Conservation (phyloP, 1,140 invertebrate genomes). For the Drosophila ogumai region DNA sequence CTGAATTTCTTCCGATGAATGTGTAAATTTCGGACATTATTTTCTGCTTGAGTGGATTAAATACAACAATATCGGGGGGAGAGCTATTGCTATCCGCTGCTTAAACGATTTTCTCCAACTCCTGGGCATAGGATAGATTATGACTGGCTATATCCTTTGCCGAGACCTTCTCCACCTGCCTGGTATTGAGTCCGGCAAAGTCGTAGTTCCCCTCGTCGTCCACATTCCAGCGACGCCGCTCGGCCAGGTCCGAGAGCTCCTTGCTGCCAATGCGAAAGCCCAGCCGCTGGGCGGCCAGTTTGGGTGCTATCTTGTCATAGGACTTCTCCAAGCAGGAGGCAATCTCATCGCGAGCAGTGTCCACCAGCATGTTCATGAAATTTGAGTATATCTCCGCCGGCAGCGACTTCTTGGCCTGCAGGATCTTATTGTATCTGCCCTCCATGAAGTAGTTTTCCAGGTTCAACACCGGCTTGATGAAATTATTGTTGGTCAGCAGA, state of each 20-base stretch:
- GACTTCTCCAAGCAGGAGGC: constrained; percentile 98
- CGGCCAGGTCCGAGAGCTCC: constrained; percentile 91
- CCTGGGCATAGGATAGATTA: constrained; percentile 97
- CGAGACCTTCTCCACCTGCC: constrained; percentile 92
- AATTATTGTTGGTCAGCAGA: constrained; percentile 95
- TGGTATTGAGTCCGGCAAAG: constrained; percentile 89
- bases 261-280: constrained; percentile 91
- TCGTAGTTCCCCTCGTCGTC: constrained; percentile 91
- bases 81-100: not conserved
- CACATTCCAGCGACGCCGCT: constrained; percentile 92
- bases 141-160: constrained; percentile 95
- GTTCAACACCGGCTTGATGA: constrained; percentile 96
- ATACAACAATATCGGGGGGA: constrained; percentile 10
- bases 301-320: constrained; percentile 94
- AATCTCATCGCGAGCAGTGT: constrained; percentile 98
- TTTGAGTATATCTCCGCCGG: constrained; percentile 97
- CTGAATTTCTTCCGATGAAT: constrained; percentile 1
- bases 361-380: constrained; percentile 98
- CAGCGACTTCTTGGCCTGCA: constrained; percentile 91
- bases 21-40: constrained; percentile 36
- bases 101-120: constrained; percentile 99
- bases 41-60: constrained; percentile 60
- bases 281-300: constrained; percentile 94
- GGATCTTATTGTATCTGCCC: constrained; percentile 98
- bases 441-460: constrained; percentile 99